Evolutionary conservation across 1,140 invertebrate genomes (phyloP), one percentile per base, ranked within the genome.

Genomic region (Conus betulinus): DNA sequence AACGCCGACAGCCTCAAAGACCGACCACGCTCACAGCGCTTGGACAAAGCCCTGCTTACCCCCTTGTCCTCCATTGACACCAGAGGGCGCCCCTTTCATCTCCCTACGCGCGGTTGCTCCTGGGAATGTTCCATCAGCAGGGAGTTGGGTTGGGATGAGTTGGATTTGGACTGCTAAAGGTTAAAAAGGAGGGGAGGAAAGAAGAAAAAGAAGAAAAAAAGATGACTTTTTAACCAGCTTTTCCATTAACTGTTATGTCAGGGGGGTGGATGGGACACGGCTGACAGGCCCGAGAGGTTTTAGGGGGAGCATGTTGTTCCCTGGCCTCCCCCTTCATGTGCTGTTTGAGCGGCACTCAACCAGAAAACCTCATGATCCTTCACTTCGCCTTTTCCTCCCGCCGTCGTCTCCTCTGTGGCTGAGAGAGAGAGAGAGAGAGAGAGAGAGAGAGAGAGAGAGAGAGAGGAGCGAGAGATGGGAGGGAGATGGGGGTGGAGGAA

Each of bases 61-160:
- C 67, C 67, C 67, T 71, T 71, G 67, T 71, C 67, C 11, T 6
- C 67, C 67, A 23, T 7, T 20, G 67, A n/a, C 67, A 71, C 67
- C 67, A 71, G 23, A 71, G 67, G 67, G 67, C 67, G 67, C 67
- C 67, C 67, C 23, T 71, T 71, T 71, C 67, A 71, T 71, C 67
- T 71, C 20, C 67, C 20, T n/a, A 7, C 67, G 67, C 67, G 67
- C 67, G 17, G 23, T 13, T 71, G 67, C 67, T 71, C 67, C 67
- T n/a, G 67, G 67, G 67, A 71, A 71, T 71, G 67, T 71, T 71
- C 67, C 67, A 71, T 71, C 67, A 71, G 67, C 67, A 71, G 67
- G 67, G 20, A 20, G 67, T 11, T 17, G 57, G 57, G 57, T 8
- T 8, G 8, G 57, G 57, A 15, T 60, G 57, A 15, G 57, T 60